Percentiles rank a stretch among this genome's conserved stretches.
phyloP scores from a whole-genome alignment of 2,888 invertebrate genomes.

The Tanypteryx hageni region DNA sequence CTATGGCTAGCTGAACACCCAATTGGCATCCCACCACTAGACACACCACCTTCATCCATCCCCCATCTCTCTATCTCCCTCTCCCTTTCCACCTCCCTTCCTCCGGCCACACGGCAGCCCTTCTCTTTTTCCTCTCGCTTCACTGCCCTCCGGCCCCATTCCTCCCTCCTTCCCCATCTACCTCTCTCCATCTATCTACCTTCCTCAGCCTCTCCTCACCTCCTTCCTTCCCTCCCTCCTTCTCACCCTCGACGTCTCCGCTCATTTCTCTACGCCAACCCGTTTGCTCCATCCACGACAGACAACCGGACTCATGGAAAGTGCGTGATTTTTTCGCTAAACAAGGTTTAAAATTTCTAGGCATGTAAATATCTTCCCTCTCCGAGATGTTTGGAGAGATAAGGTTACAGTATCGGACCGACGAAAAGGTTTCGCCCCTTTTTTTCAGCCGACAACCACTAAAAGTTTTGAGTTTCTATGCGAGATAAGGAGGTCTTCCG shows the following conservation, averaged over 20 bases:
- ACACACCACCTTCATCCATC: background rate
- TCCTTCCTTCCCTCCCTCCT: background rate
- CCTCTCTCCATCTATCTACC: background rate
- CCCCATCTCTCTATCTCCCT: background rate
- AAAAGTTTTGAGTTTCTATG: slow-evolving; percentile 7
- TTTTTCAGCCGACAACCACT: background rate
- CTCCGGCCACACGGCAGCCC: background rate
- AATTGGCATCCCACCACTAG: background rate
- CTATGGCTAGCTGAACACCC: slow-evolving; percentile 13
- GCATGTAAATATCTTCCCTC: background rate
- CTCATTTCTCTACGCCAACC: slow-evolving; percentile 11
- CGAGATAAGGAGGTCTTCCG: background rate
- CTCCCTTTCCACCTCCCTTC: background rate
- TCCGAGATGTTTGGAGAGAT: background rate
- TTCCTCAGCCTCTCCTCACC: background rate
- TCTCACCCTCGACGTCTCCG: background rate
- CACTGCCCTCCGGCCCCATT: background rate
- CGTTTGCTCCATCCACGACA: background rate
- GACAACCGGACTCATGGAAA: background rate
- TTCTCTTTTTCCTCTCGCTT: background rate
- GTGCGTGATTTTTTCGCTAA: background rate
- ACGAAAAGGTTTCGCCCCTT: background rate
- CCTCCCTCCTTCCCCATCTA: background rate
- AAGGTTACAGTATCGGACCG: background rate
- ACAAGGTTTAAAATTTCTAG: background rate